Conservation (phyloP, 2,797 vertebrate species). For the Myotis findleyi region DNA sequence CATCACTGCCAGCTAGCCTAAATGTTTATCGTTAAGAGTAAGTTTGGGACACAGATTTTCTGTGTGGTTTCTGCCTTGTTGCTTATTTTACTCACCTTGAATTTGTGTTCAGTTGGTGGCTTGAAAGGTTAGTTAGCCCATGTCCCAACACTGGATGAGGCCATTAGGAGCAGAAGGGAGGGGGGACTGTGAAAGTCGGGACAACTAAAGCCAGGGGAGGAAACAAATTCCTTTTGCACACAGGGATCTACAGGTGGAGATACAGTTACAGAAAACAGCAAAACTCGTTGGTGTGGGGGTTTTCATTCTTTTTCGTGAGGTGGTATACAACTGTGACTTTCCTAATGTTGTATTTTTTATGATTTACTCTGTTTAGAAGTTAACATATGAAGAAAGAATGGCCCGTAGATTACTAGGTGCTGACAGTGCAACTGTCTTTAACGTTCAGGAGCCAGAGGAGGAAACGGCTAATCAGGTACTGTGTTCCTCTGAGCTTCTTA, state of each 20-base stretch:
- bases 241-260: neutral
- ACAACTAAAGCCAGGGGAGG: neutral
- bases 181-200: neutral
- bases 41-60: neutral
- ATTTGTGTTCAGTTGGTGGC: neutral
- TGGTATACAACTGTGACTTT: neutral
- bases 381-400: constrained; percentile 99
- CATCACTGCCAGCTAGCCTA: neutral
- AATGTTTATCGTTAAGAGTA: accelerated
- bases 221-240: neutral
- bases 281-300: neutral
- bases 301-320: neutral
- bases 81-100: neutral
- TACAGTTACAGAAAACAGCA: neutral
- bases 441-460: constrained; percentile 94
- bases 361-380: constrained; percentile 89
- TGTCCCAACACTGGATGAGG: neutral
- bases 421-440: constrained; percentile 96
- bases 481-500: neutral
- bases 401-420: constrained; percentile 97
- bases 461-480: constrained; percentile 92
- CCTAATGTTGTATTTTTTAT: neutral
- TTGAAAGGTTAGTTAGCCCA: neutral
- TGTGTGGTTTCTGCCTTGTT: neutral
- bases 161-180: neutral